Evolutionary conservation across 2,888 invertebrate species (phyloP).

Genomic region (Cremastinae sp.): DNA sequence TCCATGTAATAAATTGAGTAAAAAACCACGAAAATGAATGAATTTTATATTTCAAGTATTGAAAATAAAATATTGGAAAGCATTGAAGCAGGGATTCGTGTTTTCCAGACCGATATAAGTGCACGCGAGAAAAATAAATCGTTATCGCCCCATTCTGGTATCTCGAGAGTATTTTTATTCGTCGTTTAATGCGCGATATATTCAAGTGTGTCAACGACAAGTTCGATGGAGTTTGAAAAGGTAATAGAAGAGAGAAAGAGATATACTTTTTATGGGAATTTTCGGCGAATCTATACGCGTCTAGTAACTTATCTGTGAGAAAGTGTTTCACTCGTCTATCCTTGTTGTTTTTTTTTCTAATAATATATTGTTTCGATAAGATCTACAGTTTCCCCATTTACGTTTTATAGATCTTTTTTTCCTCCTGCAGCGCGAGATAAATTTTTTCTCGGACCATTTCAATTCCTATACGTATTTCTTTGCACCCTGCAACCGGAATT

Average conservation of each 20-base stretch:
- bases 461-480: slow-evolving; percentile 8
- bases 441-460: slow-evolving; percentile 21
- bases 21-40: no score
- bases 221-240: slow-evolving; percentile 16
- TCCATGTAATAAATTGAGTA: no score
- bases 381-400: no score
- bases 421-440: slow-evolving; percentile 9
- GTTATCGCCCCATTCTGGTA: slow-evolving; percentile 18
- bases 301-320: background rate
- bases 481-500: slow-evolving; percentile 21
- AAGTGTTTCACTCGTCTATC: background rate
- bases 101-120: slow-evolving; percentile 1
- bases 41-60: background rate
- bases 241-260: no score
- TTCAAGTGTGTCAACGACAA: slow-evolving; percentile 11
- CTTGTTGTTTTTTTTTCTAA: slow-evolving; percentile 8
- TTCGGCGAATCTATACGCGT: slow-evolving; percentile 11
- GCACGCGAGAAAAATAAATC: slow-evolving; percentile 1
- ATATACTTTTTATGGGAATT: slow-evolving; percentile 11
- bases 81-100: background rate
- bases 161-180: slow-evolving; percentile 18
- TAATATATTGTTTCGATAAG: slow-evolving; percentile 19
- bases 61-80: background rate
- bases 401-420: slow-evolving; percentile 8
- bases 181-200: slow-evolving; percentile 21